phyloP scores from a whole-genome alignment of 2,797 vertebrate species.

The Microcaecilia unicolor region DNA sequence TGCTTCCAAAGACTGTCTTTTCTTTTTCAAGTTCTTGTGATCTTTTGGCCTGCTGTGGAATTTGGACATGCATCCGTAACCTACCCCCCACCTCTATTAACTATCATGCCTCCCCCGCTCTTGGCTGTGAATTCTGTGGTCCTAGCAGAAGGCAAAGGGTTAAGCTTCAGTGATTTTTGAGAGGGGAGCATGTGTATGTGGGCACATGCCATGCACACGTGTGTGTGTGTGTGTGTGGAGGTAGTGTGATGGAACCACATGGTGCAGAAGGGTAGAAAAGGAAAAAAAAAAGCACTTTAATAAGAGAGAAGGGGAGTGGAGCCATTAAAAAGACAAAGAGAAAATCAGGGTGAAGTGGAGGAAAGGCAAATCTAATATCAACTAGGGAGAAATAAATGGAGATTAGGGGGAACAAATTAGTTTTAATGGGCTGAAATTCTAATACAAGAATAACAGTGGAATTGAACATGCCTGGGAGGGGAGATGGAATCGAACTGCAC shows the following conservation, averaged over 20 bases:
- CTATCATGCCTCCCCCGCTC: too few relatives aligned
- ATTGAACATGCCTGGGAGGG: conserved; percentile 34
- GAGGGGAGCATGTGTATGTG: too few relatives aligned
- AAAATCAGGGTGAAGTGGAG: conserved; percentile 41
- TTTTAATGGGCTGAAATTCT: conserved; percentile 43
- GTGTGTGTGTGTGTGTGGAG: too few relatives aligned
- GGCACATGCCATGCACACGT: too few relatives aligned
- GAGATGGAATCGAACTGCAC: conserved; percentile 32
- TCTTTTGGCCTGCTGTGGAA: too few relatives aligned
- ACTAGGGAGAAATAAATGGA: conserved; percentile 52
- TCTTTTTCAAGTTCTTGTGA: too few relatives aligned
- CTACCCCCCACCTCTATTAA: background rate
- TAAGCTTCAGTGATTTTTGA: too few relatives aligned
- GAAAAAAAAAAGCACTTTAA: conserved; percentile 38
- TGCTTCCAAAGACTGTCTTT: too few relatives aligned
- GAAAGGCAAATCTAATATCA: conserved; percentile 46
- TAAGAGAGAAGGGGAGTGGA: conserved; percentile 12
- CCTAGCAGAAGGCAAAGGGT: conserved; percentile 40
- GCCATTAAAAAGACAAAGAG: conserved; percentile 41
- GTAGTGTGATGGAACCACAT: conserved; percentile 15
- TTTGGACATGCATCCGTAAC: too few relatives aligned
- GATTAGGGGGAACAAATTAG: conserved; percentile 50
- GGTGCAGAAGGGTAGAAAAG: too few relatives aligned
- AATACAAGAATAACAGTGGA: conserved; percentile 42
- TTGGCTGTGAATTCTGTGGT: too few relatives aligned